Evolutionary conservation across 2,113 vertebrate species (phyloP), one percentile per base, ranked within the genome.

Genomic region (Sturnira hondurensis): DNA sequence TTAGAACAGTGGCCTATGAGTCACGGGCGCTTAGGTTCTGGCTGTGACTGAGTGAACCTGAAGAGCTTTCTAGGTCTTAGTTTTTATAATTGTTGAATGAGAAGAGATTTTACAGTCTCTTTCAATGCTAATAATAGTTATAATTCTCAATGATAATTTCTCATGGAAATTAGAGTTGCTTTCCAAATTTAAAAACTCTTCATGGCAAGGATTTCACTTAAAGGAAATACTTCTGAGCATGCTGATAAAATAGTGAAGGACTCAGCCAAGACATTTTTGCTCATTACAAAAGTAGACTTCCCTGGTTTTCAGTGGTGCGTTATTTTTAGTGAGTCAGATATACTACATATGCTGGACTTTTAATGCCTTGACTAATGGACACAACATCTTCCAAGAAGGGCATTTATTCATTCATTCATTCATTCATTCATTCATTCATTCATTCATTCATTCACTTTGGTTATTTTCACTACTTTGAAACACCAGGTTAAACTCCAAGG

Each of bases 151-250:
- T 82, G 84, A 73, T 56, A 71, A 90, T 88, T 80, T 19, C 16
- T 81, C 24, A 71, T 90, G 56, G 12, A 12, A 68, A 95, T 95
- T 67, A 77, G 68, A 77, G n/a, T 54, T 95, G 76, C 81, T 84
- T 86, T 85, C 71, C 45, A 96, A 70, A 87, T 84, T 58, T 70
- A 74, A 84, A 86, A 90, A 36, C 1, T 65, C 63, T 22, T 85
- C 41, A n/a, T 41, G 80, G 56, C 43, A 91, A 95, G 20, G 38
- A 91, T 86, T 94, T 81, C 15, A 71, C 36, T 91, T 95, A 93
- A 56, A 81, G 28, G 16, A 83, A 84, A 88, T 80, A 77, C 36
- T 84, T 80, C 50, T n/a, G 26, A 87, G 17, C 6, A 63, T 87
- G 10, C 45, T 93, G 70, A 68, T 89, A 91, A 94, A 80, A 77